phyloP scores from a whole-genome alignment of 2,113 vertebrate species.

The Potamarius usumacintae region DNA sequence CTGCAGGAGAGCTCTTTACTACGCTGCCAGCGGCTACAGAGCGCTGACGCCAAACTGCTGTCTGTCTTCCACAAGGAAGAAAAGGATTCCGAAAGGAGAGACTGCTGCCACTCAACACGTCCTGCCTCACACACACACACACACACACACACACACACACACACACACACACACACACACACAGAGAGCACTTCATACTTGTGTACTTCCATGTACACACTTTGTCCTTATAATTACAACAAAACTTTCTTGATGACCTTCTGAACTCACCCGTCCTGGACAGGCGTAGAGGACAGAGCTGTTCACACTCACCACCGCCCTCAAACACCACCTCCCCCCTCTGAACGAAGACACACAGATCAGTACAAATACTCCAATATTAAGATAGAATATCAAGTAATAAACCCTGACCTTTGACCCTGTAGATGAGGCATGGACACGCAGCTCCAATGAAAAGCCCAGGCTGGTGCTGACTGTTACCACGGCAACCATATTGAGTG shows the following conservation, averaged over 20 bases:
- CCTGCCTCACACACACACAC: constrained; percentile 63
- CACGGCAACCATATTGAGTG: constrained; percentile 75
- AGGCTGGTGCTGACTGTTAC: constrained; percentile 82
- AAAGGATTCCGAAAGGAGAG: constrained; percentile 79
- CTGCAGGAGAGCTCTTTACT: constrained; percentile 82
- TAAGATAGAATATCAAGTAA: not conserved
- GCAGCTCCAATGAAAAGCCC: constrained; percentile 81
- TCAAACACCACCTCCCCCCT: constrained; percentile 82
- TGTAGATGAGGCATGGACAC: constrained; percentile 78
- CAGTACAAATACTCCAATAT: not conserved
- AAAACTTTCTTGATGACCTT: not conserved
- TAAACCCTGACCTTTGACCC: constrained; percentile 66
- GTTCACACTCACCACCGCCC: constrained; percentile 81
- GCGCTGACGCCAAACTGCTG: constrained; percentile 81
- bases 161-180: too few relatives aligned
- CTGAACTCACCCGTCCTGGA: constrained; percentile 80
- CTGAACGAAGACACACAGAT: constrained; percentile 51
- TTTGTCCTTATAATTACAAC: not conserved
- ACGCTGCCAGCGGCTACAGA: constrained; percentile 85
- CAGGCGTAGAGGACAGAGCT: constrained; percentile 83
- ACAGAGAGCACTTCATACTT: not conserved
- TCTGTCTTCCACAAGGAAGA: constrained; percentile 82
- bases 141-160: too few relatives aligned
- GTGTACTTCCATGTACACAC: not conserved
- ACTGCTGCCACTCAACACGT: constrained; percentile 81